Percentiles rank a stretch among this genome's conserved stretches.
Evolutionary conservation across 2,113 vertebrate species (phyloP).

Genomic region (Pangasianodon gigas): DNA sequence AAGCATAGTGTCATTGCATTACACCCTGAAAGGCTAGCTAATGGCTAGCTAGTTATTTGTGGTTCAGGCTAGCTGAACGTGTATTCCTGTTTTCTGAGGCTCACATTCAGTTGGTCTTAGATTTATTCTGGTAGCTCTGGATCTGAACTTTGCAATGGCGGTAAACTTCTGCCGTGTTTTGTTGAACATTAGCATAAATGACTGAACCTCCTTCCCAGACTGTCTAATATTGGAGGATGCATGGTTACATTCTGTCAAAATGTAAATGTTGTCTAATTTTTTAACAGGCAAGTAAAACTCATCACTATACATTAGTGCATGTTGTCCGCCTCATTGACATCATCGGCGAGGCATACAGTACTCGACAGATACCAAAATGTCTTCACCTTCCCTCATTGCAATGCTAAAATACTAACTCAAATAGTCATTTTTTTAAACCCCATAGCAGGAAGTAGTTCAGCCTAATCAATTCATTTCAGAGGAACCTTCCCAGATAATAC

Average conservation of each 20-base stretch:
- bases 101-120: background rate
- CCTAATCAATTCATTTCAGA: slow-evolving; percentile 56
- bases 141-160: background rate
- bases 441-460: slow-evolving; percentile 56
- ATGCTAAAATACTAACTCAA: background rate
- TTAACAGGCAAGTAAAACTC: background rate
- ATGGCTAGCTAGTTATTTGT: background rate
- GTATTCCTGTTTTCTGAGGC: background rate
- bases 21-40: background rate
- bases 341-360: background rate
- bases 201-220: background rate
- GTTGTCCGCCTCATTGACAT: background rate
- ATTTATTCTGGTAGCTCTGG: background rate
- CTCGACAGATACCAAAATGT: background rate
- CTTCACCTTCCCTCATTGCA: background rate
- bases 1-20: background rate
- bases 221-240: background rate
- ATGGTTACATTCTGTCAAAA: background rate
- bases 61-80: background rate
- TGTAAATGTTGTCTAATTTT: background rate
- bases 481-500: slow-evolving; percentile 53
- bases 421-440: background rate
- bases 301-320: background rate
- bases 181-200: background rate
- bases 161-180: background rate